Conservation (phyloP, 2,797 vertebrate genomes). For the Pseudomugil gertrudae region DNA sequence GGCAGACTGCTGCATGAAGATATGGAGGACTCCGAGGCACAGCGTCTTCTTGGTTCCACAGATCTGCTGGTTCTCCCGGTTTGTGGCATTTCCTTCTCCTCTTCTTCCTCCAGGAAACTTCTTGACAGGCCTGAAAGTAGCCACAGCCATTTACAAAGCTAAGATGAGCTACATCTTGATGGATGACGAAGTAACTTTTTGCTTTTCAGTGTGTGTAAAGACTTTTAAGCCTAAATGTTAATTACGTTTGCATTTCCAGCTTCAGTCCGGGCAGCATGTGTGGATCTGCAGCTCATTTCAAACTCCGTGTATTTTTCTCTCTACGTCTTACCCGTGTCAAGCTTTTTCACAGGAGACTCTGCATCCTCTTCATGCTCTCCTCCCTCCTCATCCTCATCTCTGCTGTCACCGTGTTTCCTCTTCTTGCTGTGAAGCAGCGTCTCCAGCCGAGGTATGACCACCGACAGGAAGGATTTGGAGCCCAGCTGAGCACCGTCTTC, state of each 20-base stretch:
- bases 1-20: constrained; percentile 92
- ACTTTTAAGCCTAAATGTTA: no score
- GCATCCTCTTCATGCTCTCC: constrained; percentile 88
- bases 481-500: constrained; percentile 86
- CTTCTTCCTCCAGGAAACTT: constrained; percentile 85
- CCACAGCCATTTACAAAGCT: not conserved
- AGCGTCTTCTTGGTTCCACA: constrained; percentile 89
- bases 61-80: constrained; percentile 76
- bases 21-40: constrained; percentile 97
- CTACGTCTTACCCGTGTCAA: constrained; percentile 86
- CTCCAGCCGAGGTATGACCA: constrained; percentile 97
- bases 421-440: constrained; percentile 96
- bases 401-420: constrained; percentile 90
- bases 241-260: not conserved
- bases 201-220: not conserved
- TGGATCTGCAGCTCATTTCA: not conserved
- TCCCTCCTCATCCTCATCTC: constrained; percentile 84
- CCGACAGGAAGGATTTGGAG: constrained; percentile 96
- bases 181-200: no score
- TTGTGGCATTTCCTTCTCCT: constrained; percentile 78
- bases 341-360: constrained; percentile 89
- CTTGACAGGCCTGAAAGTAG: constrained; percentile 87
- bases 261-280: not conserved
- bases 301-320: not conserved
- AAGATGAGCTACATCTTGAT: not conserved